Evolutionary conservation across 2,888 invertebrate genomes (phyloP), one percentile per base, ranked within the genome.

Genomic region (Cryptocheilus praepositus): DNA sequence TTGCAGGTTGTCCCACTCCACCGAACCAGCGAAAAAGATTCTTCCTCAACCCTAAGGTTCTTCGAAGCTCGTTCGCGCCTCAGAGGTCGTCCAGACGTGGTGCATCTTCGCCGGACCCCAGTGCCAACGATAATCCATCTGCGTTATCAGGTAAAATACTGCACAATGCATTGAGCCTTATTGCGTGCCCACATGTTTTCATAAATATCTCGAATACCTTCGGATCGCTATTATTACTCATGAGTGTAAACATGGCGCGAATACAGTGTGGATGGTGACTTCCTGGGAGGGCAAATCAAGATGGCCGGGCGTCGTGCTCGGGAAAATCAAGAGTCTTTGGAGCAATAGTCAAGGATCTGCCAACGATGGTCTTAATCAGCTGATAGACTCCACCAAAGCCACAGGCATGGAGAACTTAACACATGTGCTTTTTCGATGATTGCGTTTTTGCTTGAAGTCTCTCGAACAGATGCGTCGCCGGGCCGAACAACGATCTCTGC

Each of bases 311-410:
- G 90, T 95, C 86, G 94, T 96, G 84, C 93, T 96, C 89, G 95
- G 95, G 87, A 96, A 96, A 91, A 96, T 96, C 89, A 94, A 95
- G 86, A 96, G 96, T 54, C 91, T 96, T 73, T 96, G 96, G 96
- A 94, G 93, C 80, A 93, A 93, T 77, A 94, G 94, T 86, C 92
- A 93, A 60, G 93, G 93, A 73, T 93, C 93, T 76, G 92, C 94
- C 70, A 94, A 93, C 89, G 89, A 92, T 70, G 96, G 95, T 83
- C 92, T 96, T 85, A 95, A 95, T 91, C 95, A 95, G 89, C 91
- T 95, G 84, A 86, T 88, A 76, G 85, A 83, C 61, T 79, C 85
- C 65, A 81, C 74, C 70, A 83, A 82, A 83, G 73, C 83, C 57
- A 92, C 95, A 94, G 92, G 93, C 92, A 93, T 90, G 92, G 77